These are phyloP conservation scores for Peribatodes rhomboidaria DNA, from an alignment of 2,888 invertebrate species.

Conservation along the genomic window DNA sequence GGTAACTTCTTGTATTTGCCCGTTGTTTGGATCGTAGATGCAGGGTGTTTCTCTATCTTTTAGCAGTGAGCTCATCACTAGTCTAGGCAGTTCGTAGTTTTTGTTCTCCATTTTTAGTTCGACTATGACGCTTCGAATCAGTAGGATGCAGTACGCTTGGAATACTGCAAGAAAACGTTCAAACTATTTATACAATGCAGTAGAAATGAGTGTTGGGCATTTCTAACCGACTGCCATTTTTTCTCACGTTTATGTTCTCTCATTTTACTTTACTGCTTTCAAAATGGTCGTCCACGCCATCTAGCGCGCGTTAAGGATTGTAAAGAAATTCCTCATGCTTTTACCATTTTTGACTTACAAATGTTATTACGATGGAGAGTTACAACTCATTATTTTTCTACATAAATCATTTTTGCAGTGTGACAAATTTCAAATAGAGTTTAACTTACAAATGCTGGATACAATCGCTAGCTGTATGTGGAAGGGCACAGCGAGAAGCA, in stretches of 20 bases:
- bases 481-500: conserved; percentile 61
- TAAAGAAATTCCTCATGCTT: too few species aligned
- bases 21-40: conserved; percentile 14
- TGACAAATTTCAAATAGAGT: background rate
- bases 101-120: conserved; percentile 57
- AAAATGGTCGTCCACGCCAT: too few species aligned
- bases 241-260: too few species aligned
- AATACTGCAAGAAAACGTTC: conserved; percentile 58
- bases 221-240: too few species aligned
- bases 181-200: background rate
- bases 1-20: conserved; percentile 26
- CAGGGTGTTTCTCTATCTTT: conserved; percentile 42
- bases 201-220: too few species aligned
- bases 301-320: too few species aligned
- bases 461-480: conserved; percentile 60
- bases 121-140: conserved; percentile 69
- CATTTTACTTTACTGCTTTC: too few species aligned
- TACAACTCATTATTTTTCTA: too few species aligned
- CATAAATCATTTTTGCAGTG: background rate
- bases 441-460: conserved; percentile 60
- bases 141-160: conserved; percentile 65
- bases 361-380: too few species aligned
- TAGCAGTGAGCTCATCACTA: conserved; percentile 52
- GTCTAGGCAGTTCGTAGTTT: conserved; percentile 49
- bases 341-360: too few species aligned